Base-by-base conservation (phyloP, 2,113 vertebrate species). In the Colinus virginianus region DNA sequence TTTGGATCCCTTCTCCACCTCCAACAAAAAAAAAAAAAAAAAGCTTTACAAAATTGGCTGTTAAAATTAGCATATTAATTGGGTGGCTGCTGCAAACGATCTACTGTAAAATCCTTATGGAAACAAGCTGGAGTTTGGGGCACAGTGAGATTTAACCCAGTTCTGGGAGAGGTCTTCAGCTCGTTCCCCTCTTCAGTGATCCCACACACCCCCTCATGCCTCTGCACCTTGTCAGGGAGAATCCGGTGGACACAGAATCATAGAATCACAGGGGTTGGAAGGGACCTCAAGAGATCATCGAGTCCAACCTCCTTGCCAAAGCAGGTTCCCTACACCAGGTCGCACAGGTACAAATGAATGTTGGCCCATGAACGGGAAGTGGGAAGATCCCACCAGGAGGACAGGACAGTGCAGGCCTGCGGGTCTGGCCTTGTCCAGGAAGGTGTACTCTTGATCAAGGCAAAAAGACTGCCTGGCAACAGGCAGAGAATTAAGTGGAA, bases 1-100 rank as follows among this genome's bases (percentile, higher is more conserved):
- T 88, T 93, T 81, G 87, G 76, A 84, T 84, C 69, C 61, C 49
- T 94, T 80, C 82, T 90, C 85, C 46, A 95, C 90, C 89, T 93
- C 66, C 69, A 86, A 88, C 53, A 56, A 58, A 58, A 18, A 56
- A 58, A 59, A 61, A 21, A 61, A 38, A 78, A 70, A 91, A 95
- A 94, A 88, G 76, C 69, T 91, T 84, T 84, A 78, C n/a, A 90
- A 96, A 94, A 91, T 68, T 51, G 85, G 53, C 76, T 88, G 85
- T 85, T 95, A 84, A 95, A 96, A 91, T 95, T 91, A 91, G 71
- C 87, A 78, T 91, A 95, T 84, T 95, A 93, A 96, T 89, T 94
- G 90, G 81, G 79, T 71, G 68, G 68, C 61, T 89, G 90, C 78
- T 84, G 89, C 78, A 81, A 94, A 95, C 18, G 13, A 91, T 90